Conservation (phyloP, 2,888 invertebrate genomes). For the Catotricha subobsoleta region DNA sequence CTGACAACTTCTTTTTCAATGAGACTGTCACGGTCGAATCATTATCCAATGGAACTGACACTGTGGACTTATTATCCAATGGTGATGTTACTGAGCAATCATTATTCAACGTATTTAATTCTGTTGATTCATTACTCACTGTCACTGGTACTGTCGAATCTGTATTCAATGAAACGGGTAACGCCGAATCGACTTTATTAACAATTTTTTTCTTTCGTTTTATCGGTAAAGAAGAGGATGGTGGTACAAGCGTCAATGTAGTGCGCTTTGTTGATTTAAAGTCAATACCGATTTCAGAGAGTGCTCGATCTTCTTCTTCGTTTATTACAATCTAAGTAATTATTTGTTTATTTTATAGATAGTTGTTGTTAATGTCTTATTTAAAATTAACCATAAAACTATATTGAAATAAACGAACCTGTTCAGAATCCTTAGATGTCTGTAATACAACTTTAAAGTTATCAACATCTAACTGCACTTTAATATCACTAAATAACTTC, state of each 20-base stretch:
- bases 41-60: too few species aligned
- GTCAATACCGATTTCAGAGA: conserved; percentile 7
- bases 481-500: conserved; percentile 22
- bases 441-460: conserved; percentile 18
- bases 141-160: too few species aligned
- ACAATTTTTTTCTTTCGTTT: not conserved
- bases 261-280: conserved; percentile 1
- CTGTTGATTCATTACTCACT: too few species aligned
- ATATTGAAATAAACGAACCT: not conserved
- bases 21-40: too few species aligned
- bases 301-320: conserved; percentile 14
- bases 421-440: not conserved
- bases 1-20: too few species aligned
- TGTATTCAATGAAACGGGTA: conserved; percentile 17
- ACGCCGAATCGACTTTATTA: not conserved
- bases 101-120: too few species aligned
- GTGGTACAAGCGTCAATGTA: not conserved
- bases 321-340: conserved; percentile 21
- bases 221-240: not conserved
- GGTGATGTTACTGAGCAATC: too few species aligned
- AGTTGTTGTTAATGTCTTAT: not conserved
- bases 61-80: too few species aligned
- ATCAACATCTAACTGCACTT: conserved; percentile 23
- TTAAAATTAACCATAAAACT: not conserved
- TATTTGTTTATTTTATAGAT: not conserved